Conservation (phyloP, 2,797 vertebrate species). For the Acanthurus leucopareius region DNA sequence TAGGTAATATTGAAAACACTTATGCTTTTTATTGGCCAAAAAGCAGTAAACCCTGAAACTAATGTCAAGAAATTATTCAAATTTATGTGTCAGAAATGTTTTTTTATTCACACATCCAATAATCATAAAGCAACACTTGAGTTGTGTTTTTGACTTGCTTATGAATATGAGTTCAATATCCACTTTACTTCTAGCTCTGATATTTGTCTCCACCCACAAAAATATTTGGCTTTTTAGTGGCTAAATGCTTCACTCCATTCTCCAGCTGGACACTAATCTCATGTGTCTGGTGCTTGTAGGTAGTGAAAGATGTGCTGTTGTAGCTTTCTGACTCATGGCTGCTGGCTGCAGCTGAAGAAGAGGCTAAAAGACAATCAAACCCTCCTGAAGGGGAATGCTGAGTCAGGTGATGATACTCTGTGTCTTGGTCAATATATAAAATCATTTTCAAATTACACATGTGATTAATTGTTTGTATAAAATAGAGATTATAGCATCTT, state of each 20-base stretch:
- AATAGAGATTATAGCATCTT: not conserved
- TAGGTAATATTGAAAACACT: too few relatives aligned
- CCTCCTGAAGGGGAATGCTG: not conserved
- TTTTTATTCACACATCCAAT: not conserved
- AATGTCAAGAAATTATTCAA: not conserved
- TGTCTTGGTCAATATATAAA: not conserved
- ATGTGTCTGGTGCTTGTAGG: too few relatives aligned
- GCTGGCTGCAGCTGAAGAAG: too few relatives aligned
- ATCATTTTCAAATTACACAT: not conserved
- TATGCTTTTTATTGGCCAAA: too few relatives aligned
- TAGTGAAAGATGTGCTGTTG: too few relatives aligned
- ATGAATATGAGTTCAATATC: not conserved
- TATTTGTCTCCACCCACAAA: too few relatives aligned
- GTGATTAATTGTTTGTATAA: not conserved
- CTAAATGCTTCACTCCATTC: too few relatives aligned
- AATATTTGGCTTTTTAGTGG: too few relatives aligned
- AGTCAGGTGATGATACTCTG: not conserved
- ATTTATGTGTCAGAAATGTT: not conserved
- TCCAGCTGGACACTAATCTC: too few relatives aligned
- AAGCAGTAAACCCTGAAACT: too few relatives aligned
- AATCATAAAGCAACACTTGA: not conserved
- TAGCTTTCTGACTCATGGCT: too few relatives aligned
- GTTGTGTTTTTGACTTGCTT: not conserved
- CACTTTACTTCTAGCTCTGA: too few relatives aligned
- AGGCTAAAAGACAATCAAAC: not conserved